Percentiles rank a stretch among this genome's conserved stretches.
Evolutionary conservation across 2,888 invertebrate species (phyloP).

Genomic region (Harmothoe impar): DNA sequence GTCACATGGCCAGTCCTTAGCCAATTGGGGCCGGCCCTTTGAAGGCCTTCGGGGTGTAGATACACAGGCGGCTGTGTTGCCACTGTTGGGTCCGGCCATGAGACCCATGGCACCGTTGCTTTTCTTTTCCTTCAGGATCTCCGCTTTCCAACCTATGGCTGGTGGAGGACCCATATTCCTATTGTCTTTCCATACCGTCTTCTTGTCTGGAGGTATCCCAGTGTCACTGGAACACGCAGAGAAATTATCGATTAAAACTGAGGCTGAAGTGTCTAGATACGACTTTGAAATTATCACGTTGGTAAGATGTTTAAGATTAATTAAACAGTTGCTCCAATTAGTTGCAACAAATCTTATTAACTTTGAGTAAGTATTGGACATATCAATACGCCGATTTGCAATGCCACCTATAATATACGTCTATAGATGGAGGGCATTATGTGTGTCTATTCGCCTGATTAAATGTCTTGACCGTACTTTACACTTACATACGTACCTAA

Average conservation of each 20-base stretch:
- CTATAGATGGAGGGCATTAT: too few relatives aligned
- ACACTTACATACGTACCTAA: too few relatives aligned
- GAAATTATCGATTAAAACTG: too few relatives aligned
- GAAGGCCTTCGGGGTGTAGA: neutral
- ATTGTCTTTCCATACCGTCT: constrained; percentile 44
- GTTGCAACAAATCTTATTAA: too few relatives aligned
- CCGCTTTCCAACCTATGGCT: constrained; percentile 61
- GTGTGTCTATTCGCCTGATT: too few relatives aligned
- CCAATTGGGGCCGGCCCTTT: neutral
- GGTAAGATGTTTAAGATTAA: too few relatives aligned
- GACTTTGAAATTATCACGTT: too few relatives aligned
- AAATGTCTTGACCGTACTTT: too few relatives aligned
- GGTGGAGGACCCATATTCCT: constrained; percentile 34
- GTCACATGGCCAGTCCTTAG: constrained; percentile 48
- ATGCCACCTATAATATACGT: too few relatives aligned
- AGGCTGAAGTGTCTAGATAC: neutral
- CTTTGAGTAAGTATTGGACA: too few relatives aligned
- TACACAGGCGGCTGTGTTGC: constrained; percentile 31
- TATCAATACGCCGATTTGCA: too few relatives aligned
- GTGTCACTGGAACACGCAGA: constrained; percentile 37
- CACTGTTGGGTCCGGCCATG: neutral
- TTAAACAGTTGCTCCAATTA: too few relatives aligned
- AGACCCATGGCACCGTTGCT: neutral
- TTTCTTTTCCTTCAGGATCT: constrained; percentile 22
- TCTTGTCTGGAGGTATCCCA: constrained; percentile 44